Conservation (phyloP, 2,888 invertebrate genomes). For the Ophioninae sp. region DNA sequence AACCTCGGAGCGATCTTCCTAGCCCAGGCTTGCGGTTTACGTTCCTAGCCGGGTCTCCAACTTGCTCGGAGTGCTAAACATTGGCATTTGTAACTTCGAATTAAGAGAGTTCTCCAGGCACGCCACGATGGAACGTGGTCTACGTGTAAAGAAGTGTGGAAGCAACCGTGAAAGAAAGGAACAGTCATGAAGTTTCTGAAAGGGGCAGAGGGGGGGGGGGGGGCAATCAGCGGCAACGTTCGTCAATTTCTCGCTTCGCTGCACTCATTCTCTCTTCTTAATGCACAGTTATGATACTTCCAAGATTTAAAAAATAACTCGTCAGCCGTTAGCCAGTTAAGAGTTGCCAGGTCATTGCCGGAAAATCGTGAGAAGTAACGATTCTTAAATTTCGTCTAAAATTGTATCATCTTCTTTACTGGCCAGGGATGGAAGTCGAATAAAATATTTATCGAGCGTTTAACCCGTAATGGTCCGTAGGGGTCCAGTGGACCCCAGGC, state of each 20-base stretch:
- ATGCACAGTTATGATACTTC: slow-evolving; percentile 40
- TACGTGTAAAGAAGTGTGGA: slow-evolving; percentile 31
- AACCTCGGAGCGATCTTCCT: slow-evolving; percentile 66
- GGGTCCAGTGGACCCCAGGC: no score
- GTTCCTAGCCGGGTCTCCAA: slow-evolving; percentile 50
- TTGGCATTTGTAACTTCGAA: slow-evolving; percentile 67
- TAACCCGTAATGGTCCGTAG: no score
- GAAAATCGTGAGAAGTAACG: slow-evolving; percentile 4
- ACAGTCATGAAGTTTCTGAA: no score
- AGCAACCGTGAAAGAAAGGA: slow-evolving; percentile 13
- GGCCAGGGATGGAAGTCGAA: no score
- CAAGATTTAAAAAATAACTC: slow-evolving; percentile 41
- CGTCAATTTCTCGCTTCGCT: slow-evolving; percentile 56
- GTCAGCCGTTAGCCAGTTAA: slow-evolving; percentile 26
- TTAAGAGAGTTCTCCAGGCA: slow-evolving; percentile 49
- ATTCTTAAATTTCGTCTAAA: neutral
- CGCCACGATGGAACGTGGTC: slow-evolving; percentile 21
- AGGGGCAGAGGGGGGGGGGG: neutral
- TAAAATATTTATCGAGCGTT: no score
- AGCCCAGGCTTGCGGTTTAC: slow-evolving; percentile 53
- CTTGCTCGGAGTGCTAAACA: slow-evolving; percentile 62
- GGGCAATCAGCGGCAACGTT: slow-evolving; percentile 17
- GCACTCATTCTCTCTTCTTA: slow-evolving; percentile 51
- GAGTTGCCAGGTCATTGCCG: slow-evolving; percentile 22
- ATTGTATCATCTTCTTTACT: no score